These are phyloP conservation scores for Lochmaea capreae DNA, from an alignment of 2,888 invertebrate species.

Conservation along the genomic window DNA sequence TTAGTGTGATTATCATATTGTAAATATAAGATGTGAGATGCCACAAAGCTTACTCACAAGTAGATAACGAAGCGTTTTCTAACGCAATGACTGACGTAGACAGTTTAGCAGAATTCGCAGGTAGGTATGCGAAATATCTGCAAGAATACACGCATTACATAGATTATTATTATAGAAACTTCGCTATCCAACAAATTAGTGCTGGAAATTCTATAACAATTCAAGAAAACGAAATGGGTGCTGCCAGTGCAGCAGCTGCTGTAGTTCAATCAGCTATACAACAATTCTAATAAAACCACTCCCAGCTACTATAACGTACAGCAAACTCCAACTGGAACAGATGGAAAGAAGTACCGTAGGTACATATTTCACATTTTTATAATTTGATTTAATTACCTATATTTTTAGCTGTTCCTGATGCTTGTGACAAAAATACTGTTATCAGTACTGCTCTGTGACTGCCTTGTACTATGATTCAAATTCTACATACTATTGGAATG, in stretches of 20 bases:
- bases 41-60: constrained; percentile 64
- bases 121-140: constrained; percentile 79
- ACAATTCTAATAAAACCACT: constrained; percentile 66
- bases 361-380: constrained; percentile 39
- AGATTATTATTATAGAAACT: constrained; percentile 79
- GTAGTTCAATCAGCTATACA: constrained; percentile 89
- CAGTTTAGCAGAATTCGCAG: constrained; percentile 80
- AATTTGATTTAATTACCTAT: not conserved
- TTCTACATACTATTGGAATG: constrained; percentile 96
- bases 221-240: constrained; percentile 73
- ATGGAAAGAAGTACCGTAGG: constrained; percentile 75
- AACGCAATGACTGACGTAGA: constrained; percentile 75
- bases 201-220: constrained; percentile 69
- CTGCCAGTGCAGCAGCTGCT: constrained; percentile 85
- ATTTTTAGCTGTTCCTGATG: constrained; percentile 81
- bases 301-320: constrained; percentile 64
- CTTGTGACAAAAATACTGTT: constrained; percentile 94
- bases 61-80: constrained; percentile 63
- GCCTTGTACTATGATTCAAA: constrained; percentile 96
- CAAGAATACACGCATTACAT: constrained; percentile 78
- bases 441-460: constrained; percentile 93
- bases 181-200: constrained; percentile 75
- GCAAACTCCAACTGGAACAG: constrained; percentile 71
- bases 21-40: constrained; percentile 68
- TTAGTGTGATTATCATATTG: constrained; percentile 70